Conservation (phyloP, 2,797 vertebrate genomes). For the Acanthornis magna region DNA sequence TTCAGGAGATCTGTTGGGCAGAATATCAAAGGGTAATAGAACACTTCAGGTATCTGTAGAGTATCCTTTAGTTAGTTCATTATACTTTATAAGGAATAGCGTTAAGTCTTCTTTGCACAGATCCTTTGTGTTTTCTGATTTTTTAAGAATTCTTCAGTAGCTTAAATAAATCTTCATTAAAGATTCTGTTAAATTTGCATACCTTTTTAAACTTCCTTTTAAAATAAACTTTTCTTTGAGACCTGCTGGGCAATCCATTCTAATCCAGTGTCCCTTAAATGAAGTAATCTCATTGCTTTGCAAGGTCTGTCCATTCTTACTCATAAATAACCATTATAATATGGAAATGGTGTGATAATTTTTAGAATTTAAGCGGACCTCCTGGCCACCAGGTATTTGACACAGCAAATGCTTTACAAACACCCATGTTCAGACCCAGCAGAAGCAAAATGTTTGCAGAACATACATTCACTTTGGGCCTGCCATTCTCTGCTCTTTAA, state of each 20-base stretch:
- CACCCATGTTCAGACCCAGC: background rate
- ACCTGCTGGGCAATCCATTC: background rate
- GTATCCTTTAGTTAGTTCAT: background rate
- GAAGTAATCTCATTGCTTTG: background rate
- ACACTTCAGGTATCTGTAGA: background rate
- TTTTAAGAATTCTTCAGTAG: background rate
- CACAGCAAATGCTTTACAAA: background rate
- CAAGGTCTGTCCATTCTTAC: background rate
- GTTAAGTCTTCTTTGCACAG: background rate
- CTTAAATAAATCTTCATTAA: background rate
- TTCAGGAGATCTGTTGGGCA: background rate
- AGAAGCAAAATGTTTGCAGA: background rate
- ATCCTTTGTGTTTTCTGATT: background rate
- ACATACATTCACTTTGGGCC: background rate
- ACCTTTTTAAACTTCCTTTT: background rate
- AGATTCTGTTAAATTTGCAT: background rate
- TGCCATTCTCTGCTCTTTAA: background rate
- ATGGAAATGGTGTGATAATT: background rate
- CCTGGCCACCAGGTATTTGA: background rate
- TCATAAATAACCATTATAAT: background rate
- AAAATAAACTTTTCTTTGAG: background rate
- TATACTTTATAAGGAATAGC: background rate
- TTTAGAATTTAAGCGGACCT: background rate
- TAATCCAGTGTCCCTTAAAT: background rate
- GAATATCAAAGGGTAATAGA: background rate